Percentiles rank a stretch among this genome's conserved stretches.
Evolutionary conservation across 2,113 vertebrate species (phyloP).

Genomic region (Acrocephalus arundinaceus): DNA sequence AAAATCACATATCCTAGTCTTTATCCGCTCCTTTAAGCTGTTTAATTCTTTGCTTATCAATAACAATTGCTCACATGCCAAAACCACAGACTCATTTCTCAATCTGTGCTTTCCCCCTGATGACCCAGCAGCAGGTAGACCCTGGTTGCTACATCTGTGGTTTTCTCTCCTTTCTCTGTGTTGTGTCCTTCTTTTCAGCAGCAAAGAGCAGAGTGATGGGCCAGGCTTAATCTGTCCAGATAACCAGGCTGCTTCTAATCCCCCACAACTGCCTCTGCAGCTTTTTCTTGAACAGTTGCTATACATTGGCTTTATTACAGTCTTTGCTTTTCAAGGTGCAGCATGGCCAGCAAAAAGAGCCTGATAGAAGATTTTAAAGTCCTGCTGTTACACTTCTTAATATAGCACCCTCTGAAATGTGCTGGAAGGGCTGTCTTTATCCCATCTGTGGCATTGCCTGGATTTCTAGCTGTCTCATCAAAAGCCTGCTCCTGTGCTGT

Average conservation of each 20-base stretch:
- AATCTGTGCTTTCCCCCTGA: not conserved
- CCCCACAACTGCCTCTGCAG: not conserved
- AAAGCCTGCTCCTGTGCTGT: not conserved
- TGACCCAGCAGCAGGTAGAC: constrained; percentile 33
- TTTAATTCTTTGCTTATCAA: not conserved
- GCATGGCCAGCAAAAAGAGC: not conserved
- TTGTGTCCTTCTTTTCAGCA: not conserved
- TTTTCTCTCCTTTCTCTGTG: not conserved
- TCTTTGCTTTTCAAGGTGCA: constrained; percentile 20
- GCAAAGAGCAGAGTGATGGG: not conserved
- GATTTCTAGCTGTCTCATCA: constrained; percentile 21
- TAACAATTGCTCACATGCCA: not conserved
- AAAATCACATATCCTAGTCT: not conserved
- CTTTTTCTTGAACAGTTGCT: not conserved
- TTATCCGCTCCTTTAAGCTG: not conserved
- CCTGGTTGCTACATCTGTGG: not conserved
- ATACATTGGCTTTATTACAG: not conserved
- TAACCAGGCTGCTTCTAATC: not conserved
- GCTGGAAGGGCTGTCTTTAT: constrained; percentile 10
- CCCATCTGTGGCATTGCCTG: not conserved
- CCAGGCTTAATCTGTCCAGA: not conserved
- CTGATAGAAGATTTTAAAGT: not conserved
- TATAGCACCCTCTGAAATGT: constrained; percentile 19
- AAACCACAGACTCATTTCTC: not conserved
- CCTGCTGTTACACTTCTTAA: constrained; percentile 17